Percentiles rank a stretch among this genome's conserved stretches.
Conservation (phyloP, 2,888 invertebrate genomes). For the Xestobium rufovillosum region DNA sequence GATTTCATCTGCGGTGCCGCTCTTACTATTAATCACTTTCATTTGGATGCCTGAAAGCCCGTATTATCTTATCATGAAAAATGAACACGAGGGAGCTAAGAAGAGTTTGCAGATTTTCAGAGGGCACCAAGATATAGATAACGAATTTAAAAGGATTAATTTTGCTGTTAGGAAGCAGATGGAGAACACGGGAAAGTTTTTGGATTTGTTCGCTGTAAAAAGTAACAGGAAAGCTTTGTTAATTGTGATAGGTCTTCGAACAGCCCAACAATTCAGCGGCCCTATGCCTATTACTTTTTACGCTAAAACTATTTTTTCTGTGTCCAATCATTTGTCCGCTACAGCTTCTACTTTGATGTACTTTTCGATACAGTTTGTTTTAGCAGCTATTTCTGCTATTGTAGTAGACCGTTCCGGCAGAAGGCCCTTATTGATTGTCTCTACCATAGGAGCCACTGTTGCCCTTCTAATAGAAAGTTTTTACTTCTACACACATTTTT, state of each 20-base stretch:
- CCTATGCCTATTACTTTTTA: conserved; percentile 57
- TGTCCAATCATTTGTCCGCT: conserved; percentile 41
- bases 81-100: conserved; percentile 43
- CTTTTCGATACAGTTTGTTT: conserved; percentile 49
- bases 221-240: conserved; percentile 56
- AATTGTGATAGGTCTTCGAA: conserved; percentile 52
- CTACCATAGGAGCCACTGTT: conserved; percentile 42
- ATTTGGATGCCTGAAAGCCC: conserved; percentile 55
- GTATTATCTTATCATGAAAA: conserved; percentile 42
- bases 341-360: conserved; percentile 33
- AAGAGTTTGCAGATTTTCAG: conserved; percentile 45
- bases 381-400: conserved; percentile 50
- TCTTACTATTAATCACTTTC: conserved; percentile 44
- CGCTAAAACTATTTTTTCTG: conserved; percentile 47
- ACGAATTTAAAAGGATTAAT: conserved; percentile 33
- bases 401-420: conserved; percentile 53
- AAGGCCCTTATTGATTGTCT: conserved; percentile 46
- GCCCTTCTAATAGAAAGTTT: conserved; percentile 40
- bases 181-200: conserved; percentile 49
- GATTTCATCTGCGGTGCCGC: conserved; percentile 43
- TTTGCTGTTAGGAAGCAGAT: conserved; percentile 37
- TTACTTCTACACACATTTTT: conserved; percentile 43
- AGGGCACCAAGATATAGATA: conserved; percentile 45
- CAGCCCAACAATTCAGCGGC: conserved; percentile 51
- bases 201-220: conserved; percentile 49